These are phyloP conservation scores for Heliothis peltigera DNA, from an alignment of 2,888 invertebrate species.

Conservation along the genomic window DNA sequence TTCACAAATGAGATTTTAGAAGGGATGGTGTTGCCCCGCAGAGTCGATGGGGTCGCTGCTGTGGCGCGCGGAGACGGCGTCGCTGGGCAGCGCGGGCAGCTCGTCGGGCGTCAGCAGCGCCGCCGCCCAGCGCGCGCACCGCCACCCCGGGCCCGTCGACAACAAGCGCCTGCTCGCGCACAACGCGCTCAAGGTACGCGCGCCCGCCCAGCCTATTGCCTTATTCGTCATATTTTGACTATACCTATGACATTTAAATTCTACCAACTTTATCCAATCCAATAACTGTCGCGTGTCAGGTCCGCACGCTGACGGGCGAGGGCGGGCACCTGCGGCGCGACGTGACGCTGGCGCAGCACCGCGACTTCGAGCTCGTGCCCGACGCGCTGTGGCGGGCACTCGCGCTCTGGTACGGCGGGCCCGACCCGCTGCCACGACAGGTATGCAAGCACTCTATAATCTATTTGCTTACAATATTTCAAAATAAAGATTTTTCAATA, in stretches of 20 bases:
- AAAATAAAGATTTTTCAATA: too few species aligned
- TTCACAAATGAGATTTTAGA: not conserved
- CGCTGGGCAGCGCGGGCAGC: conserved; percentile 92
- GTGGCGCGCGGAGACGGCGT: conserved; percentile 89
- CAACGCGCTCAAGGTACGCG: conserved; percentile 89
- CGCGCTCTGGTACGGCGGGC: conserved; percentile 95
- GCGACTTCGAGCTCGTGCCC: conserved; percentile 96
- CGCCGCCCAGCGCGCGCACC: conserved; percentile 53
- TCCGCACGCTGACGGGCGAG: conserved; percentile 95
- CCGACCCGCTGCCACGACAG: conserved; percentile 92
- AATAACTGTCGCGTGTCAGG: too few species aligned
- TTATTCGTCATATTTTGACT: too few species aligned
- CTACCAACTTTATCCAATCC: too few species aligned
- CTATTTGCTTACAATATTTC: too few species aligned
- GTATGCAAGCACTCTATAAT: conserved; percentile 20
- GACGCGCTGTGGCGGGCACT: conserved; percentile 96
- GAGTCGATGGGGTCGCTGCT: conserved; percentile 92
- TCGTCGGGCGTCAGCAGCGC: conserved; percentile 91
- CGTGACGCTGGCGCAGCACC: conserved; percentile 92
- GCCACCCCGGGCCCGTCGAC: conserved; percentile 81
- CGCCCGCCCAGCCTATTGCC: too few species aligned
- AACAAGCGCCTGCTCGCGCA: conserved; percentile 92
- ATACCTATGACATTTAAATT: too few species aligned
- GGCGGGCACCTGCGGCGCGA: conserved; percentile 95
- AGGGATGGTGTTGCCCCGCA: conserved; percentile 53